These are phyloP conservation scores for Ochropacha duplaris DNA, from an alignment of 2,888 invertebrate species.

Conservation along the genomic window DNA sequence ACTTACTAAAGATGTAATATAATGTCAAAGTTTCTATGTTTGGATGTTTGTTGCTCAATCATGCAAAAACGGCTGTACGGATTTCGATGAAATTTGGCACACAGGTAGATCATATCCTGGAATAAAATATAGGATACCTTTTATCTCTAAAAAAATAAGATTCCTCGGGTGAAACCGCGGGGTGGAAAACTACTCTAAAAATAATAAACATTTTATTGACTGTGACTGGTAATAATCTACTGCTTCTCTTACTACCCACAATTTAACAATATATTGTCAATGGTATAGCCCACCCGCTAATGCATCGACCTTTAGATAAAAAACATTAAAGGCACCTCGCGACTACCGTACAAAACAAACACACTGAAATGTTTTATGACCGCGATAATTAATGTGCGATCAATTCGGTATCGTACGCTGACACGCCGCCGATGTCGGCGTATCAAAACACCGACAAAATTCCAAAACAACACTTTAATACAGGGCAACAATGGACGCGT, in stretches of 20 bases:
- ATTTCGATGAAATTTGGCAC: no score
- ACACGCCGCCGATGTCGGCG: constrained; percentile 10
- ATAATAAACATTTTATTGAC: no score
- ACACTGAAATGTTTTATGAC: constrained; percentile 52
- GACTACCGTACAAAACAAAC: constrained; percentile 61
- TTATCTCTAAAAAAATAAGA: no score
- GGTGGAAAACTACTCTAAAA: no score
- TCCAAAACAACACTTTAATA: constrained; percentile 47
- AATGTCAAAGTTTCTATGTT: no score
- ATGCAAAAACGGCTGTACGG: no score
- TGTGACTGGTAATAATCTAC: no score
- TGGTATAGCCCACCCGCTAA: neutral
- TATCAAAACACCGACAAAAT: constrained; percentile 27
- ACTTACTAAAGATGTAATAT: no score
- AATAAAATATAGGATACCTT: no score
- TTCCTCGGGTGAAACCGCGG: no score
- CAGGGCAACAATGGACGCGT: constrained; percentile 49
- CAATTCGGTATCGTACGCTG: constrained; percentile 48
- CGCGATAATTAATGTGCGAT: constrained; percentile 63
- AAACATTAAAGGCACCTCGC: constrained; percentile 29
- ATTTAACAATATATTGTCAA: neutral
- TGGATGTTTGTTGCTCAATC: no score
- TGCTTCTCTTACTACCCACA: neutral
- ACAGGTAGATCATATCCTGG: no score
- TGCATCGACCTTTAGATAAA: constrained; percentile 1